These are phyloP conservation scores for Proctacanthus coquilletti DNA, from an alignment of 1,140 invertebrate genomes.

Conservation along the genomic window DNA sequence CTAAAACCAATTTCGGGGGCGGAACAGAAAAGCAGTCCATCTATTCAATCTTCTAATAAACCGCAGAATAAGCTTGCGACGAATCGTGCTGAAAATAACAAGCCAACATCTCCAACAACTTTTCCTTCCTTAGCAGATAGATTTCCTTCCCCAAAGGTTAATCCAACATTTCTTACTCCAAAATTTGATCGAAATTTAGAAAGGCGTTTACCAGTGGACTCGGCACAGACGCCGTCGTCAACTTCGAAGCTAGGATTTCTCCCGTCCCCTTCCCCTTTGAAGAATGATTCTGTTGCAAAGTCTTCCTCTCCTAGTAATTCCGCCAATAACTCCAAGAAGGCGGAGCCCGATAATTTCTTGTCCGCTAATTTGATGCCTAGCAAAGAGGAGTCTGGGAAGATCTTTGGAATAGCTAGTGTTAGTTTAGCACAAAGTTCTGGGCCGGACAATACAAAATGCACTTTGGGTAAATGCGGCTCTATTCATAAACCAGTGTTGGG, in stretches of 20 bases:
- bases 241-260: slow-evolving; percentile 4
- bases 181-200: slow-evolving; percentile 19
- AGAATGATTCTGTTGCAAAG: no score
- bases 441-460: slow-evolving; percentile 28
- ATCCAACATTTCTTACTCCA: slow-evolving; percentile 26
- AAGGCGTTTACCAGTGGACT: no score
- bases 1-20: no score
- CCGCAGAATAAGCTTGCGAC: no score
- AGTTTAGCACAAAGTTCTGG: slow-evolving; percentile 29
- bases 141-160: slow-evolving; percentile 27
- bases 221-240: slow-evolving; percentile 5
- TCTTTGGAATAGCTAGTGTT: slow-evolving; percentile 31
- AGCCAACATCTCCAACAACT: slow-evolving; percentile 22
- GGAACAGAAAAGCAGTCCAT: no score
- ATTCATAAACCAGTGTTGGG: slow-evolving; percentile 28
- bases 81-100: no score
- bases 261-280: no score
- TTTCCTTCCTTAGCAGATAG: slow-evolving; percentile 28
- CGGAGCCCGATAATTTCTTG: slow-evolving; percentile 24
- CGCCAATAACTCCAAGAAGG: slow-evolving; percentile 6
- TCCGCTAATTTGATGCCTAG: slow-evolving; percentile 28
- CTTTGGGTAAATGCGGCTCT: slow-evolving; percentile 28
- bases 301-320: slow-evolving; percentile 7
- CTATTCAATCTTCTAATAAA: no score
- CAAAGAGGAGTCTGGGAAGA: slow-evolving; percentile 30